A percentile compares a stretch with the other conserved stretches of the same genome.
Evolutionary conservation across 2,113 vertebrate genomes (phyloP).

Genomic region (Saiga tatarica): DNA sequence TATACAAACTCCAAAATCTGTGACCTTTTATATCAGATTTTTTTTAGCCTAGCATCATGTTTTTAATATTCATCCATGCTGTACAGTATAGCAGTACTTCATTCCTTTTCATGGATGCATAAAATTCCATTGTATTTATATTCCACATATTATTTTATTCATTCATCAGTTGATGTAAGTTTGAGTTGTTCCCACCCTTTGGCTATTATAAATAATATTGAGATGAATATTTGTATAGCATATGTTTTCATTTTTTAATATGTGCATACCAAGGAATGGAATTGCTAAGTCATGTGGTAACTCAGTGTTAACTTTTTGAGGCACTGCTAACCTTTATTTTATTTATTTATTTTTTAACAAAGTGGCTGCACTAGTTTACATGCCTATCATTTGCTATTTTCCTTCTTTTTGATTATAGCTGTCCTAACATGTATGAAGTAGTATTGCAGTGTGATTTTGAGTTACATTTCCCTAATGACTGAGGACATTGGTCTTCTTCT

Average conservation of each 20-base stretch:
- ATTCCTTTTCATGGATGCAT: background rate
- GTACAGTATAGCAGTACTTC: background rate
- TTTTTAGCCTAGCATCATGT: background rate
- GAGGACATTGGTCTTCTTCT: background rate
- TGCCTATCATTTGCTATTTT: background rate
- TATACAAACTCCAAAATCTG: background rate
- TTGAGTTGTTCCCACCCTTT: background rate
- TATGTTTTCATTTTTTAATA: background rate
- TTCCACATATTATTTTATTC: background rate
- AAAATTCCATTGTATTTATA: background rate
- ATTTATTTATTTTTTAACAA: background rate
- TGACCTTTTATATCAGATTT: background rate
- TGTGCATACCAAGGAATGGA: background rate
- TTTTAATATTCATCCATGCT: background rate
- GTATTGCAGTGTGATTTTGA: background rate
- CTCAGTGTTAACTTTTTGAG: background rate
- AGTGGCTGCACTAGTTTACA: background rate
- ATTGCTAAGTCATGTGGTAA: background rate
- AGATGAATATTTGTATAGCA: background rate
- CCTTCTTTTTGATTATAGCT: background rate
- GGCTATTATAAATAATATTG: background rate
- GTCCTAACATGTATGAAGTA: background rate
- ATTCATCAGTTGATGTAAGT: background rate
- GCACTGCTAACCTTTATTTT: background rate
- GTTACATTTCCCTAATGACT: background rate